phyloP scores from a whole-genome alignment of 2,113 vertebrate genomes.

The Cyanoramphus novaezelandiae region DNA sequence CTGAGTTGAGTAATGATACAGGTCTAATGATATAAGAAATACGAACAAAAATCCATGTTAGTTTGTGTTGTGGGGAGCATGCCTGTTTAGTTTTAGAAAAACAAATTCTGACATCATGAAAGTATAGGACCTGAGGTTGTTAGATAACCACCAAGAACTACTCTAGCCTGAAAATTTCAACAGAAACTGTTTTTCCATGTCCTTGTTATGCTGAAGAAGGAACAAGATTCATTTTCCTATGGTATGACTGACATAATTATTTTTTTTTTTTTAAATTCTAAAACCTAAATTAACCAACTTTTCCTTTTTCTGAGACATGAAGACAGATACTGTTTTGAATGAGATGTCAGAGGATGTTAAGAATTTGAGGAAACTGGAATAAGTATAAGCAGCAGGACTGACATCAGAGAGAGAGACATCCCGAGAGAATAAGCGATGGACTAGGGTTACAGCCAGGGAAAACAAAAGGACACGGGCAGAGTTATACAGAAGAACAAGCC shows the following conservation, averaged over 20 bases:
- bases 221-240: not conserved
- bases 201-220: not conserved
- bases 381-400: not conserved
- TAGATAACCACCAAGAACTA: not conserved
- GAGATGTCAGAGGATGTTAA: not conserved
- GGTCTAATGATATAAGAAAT: not conserved
- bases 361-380: not conserved
- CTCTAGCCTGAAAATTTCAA: not conserved
- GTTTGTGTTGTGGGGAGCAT: not conserved
- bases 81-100: not conserved
- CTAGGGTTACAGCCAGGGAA: not conserved
- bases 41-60: accelerated
- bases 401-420: not conserved
- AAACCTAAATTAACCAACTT: not conserved
- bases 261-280: not conserved
- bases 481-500: not conserved
- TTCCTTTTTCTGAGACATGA: not conserved
- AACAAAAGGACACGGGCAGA: not conserved
- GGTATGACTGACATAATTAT: not conserved
- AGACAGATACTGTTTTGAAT: not conserved
- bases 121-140: not conserved
- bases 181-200: not conserved
- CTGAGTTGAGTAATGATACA: not conserved
- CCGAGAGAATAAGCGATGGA: not conserved
- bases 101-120: not conserved